These are phyloP conservation scores for Caenorhabditis zanzibari DNA, from an alignment of 2,888 invertebrate species.

Conservation along the genomic window DNA sequence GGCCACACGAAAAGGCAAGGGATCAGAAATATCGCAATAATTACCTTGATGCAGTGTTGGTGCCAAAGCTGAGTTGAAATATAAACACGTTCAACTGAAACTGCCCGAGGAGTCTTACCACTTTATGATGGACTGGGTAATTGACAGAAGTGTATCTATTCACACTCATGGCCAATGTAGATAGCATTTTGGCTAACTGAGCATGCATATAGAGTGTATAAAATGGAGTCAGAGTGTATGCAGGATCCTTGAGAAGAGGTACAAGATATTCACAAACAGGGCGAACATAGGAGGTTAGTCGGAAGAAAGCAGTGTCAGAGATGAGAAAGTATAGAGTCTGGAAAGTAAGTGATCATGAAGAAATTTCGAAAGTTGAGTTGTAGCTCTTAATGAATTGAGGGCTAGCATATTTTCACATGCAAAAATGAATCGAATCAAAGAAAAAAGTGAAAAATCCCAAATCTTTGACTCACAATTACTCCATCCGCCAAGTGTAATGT, in stretches of 20 bases:
- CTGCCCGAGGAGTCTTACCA: neutral
- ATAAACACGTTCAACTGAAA: too few species aligned
- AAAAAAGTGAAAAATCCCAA: neutral
- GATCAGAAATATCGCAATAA: slow-evolving; percentile 1
- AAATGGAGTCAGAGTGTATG: slow-evolving; percentile 45
- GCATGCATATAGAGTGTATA: slow-evolving; percentile 29
- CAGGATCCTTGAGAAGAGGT: slow-evolving; percentile 8
- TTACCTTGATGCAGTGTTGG: neutral
- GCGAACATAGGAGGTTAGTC: slow-evolving; percentile 40
- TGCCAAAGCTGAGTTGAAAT: slow-evolving; percentile 7
- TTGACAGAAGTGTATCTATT: slow-evolving; percentile 56
- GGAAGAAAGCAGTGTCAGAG: slow-evolving; percentile 20
- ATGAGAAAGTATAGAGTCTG: slow-evolving; percentile 38
- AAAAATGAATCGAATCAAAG: too few species aligned
- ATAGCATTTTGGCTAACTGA: slow-evolving; percentile 48
- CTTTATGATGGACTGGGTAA: slow-evolving; percentile 43
- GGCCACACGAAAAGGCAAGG: slow-evolving; percentile 8
- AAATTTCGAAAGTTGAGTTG: neutral
- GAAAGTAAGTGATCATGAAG: neutral
- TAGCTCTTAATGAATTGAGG: too few species aligned
- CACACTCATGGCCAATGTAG: slow-evolving; percentile 42
- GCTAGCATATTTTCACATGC: too few species aligned
- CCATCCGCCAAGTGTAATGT: slow-evolving; percentile 32
- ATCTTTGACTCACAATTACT: slow-evolving; percentile 3
- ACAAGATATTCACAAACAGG: slow-evolving; percentile 36